Evolutionary conservation across 1,140 invertebrate genomes (phyloP), one percentile per base, ranked within the genome.

Genomic region (Coenobita brevimanus): DNA sequence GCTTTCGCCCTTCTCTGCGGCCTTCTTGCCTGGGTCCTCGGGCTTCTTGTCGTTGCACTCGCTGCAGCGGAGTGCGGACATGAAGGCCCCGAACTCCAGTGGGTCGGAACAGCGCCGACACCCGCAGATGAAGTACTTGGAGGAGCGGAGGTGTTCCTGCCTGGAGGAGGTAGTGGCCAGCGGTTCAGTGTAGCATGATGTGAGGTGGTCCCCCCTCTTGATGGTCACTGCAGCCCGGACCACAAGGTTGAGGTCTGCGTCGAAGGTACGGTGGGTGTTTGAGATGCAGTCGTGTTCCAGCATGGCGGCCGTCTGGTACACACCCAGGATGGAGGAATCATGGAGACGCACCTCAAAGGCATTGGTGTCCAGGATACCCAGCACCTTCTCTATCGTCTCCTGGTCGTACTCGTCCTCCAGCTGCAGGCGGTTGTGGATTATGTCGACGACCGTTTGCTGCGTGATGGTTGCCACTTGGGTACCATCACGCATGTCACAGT

Each of bases 251-350:
- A 95, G 95, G 1, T 94, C 92, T 15, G 94, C 94, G 0, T 95
- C 95, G 91, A 97, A 97, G 87, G 95, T 96, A 91, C 97, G 97
- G 33, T 94, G 94, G 91, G 96, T 95, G 92, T 97, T 97, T 0
- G 96, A 95, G 6, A 93, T 92, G 91, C 96, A 97, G 88, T 94
- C 95, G 92, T 97, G 96, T 91, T 97, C 96, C 54, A 96, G 92
- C 91, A 97, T 95, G 0, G 96, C 96, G 0, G 95, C 93, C 15
- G 92, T 92, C 90, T 96, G 94, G 91, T 95, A 97, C 46, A 97
- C 93, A 0, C 95, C 95, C 57, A 86, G 54, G 69, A 90, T 90
- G 36, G 96, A 93, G 90, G 95, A 94, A 0, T 95, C 93, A 0
- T 88, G 88, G 2, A 90, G 36, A 21, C 96, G 96, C 0, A 97